phyloP scores from a whole-genome alignment of 1,140 invertebrate genomes.

The Macrosteles quadrilineatus region DNA sequence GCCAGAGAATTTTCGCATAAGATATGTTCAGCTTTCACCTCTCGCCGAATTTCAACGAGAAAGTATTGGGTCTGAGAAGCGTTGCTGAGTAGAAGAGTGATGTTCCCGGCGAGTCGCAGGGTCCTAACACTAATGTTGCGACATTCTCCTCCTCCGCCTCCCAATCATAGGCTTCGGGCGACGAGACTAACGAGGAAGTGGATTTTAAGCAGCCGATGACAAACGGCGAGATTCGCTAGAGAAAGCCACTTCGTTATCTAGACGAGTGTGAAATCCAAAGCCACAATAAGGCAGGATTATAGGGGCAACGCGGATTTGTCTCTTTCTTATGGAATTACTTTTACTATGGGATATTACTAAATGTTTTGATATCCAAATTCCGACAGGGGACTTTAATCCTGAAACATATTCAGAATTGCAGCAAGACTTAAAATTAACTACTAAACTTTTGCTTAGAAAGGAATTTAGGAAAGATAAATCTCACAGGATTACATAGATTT shows the following conservation, averaged over 20 bases:
- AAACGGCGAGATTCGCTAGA: not conserved
- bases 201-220: not conserved
- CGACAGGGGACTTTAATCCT: too few relatives aligned
- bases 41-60: not conserved
- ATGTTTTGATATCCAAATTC: too few relatives aligned
- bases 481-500: too few relatives aligned
- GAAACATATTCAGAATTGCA: too few relatives aligned
- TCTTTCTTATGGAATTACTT: too few relatives aligned
- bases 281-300: slow-evolving; percentile 5
- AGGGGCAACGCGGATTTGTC: not conserved
- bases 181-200: not conserved
- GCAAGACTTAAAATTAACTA: too few relatives aligned
- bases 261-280: slow-evolving; percentile 2
- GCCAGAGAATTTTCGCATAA: not conserved
- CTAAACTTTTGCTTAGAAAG: too few relatives aligned
- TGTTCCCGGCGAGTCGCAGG: not conserved
- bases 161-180: not conserved
- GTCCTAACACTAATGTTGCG: not conserved
- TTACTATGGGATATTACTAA: too few relatives aligned
- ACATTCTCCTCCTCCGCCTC: not conserved
- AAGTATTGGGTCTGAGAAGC: not conserved
- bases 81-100: not conserved
- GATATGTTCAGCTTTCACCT: slow-evolving; percentile 3
- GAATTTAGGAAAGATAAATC: too few relatives aligned
- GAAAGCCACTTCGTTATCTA: not conserved